phyloP scores from a whole-genome alignment of 2,113 vertebrate species.

The Antechinus stuartii region DNA sequence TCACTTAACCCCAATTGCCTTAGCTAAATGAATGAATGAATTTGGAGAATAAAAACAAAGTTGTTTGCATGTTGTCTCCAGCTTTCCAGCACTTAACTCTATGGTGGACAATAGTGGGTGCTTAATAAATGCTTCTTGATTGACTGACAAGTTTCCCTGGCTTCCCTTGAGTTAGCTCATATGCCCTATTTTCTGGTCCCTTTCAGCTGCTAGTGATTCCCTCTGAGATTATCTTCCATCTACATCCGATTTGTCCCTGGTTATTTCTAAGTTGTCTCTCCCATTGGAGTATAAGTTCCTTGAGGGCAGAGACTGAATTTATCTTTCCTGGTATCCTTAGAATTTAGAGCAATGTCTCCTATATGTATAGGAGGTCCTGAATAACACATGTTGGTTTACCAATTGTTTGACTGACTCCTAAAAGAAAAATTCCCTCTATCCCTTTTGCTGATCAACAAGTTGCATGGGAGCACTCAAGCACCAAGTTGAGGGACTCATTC shows the following conservation, averaged over 20 bases:
- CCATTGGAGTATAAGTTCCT: background rate
- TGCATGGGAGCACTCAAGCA: background rate
- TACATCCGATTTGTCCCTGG: background rate
- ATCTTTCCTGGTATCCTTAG: background rate
- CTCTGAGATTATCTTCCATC: background rate
- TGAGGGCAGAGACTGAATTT: background rate
- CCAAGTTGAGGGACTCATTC: background rate
- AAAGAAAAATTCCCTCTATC: background rate
- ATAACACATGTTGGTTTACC: background rate
- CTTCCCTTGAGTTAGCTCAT: background rate
- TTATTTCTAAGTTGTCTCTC: background rate
- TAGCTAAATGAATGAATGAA: no score
- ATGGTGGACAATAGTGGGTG: background rate
- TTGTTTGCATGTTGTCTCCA: background rate
- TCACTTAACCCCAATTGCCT: no score
- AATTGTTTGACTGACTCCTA: background rate
- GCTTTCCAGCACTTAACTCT: background rate
- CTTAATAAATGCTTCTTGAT: background rate
- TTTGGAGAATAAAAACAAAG: no score
- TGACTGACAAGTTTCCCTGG: background rate
- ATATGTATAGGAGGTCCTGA: background rate
- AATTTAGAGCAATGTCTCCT: background rate
- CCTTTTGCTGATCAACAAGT: background rate
- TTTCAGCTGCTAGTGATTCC: background rate
- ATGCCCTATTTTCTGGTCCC: background rate